Conservation (phyloP, 1,140 invertebrate genomes). For the Proales similis region DNA sequence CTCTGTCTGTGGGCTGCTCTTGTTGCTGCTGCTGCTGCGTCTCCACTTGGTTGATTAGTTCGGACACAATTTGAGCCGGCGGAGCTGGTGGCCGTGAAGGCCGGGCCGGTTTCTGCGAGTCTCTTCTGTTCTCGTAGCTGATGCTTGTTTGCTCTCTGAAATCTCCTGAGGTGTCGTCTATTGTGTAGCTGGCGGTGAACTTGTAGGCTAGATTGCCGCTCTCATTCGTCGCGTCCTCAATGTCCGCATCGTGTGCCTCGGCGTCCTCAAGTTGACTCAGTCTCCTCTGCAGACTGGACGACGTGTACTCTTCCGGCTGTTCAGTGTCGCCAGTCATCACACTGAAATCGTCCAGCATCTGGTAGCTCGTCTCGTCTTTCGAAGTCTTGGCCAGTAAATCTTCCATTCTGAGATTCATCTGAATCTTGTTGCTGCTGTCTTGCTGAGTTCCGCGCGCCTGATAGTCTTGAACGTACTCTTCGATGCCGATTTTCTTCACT, state of each 20-base stretch:
- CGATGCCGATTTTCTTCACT: constrained; percentile 23
- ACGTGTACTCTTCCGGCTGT: constrained; percentile 22
- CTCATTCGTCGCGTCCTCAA: constrained; percentile 2
- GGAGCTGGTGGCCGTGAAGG: neutral
- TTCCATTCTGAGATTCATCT: constrained; percentile 36
- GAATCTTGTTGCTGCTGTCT: constrained; percentile 7
- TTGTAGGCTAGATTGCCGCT: constrained; percentile 10
- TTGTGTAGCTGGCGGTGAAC: constrained; percentile 23
- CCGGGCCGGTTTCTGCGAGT: neutral
- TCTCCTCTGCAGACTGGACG: neutral
- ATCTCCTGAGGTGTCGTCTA: constrained; percentile 4
- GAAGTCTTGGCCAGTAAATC: constrained; percentile 9
- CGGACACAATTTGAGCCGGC: no score
- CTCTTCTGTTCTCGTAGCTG: constrained; percentile 21
- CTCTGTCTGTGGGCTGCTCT: neutral
- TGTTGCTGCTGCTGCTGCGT: no score
- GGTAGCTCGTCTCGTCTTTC: constrained; percentile 13
- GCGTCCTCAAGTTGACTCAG: neutral
- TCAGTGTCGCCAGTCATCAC: constrained; percentile 26
- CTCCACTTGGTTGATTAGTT: no score
- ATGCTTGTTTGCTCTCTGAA: constrained; percentile 26
- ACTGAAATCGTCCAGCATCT: constrained; percentile 33
- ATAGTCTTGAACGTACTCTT: constrained; percentile 24
- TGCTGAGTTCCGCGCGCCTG: constrained; percentile 4
- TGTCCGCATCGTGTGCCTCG: constrained; percentile 10